Percentiles rank a stretch among this genome's conserved stretches.
Conservation (phyloP, 2,797 vertebrate genomes). For the Strix occidentalis region DNA sequence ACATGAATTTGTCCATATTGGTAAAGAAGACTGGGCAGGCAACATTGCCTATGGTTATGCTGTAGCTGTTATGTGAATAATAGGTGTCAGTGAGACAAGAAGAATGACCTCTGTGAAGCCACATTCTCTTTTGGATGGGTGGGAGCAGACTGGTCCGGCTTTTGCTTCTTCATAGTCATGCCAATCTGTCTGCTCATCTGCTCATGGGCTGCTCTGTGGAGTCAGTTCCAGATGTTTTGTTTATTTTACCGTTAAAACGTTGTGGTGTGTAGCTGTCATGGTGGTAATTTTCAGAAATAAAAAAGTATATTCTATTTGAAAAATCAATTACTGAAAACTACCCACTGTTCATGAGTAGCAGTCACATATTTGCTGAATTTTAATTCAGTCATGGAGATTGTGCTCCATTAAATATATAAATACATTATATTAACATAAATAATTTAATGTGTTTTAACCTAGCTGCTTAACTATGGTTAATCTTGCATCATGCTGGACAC, state of each 20-base stretch:
- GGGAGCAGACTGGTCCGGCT: background rate
- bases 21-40: background rate
- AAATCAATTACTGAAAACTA: background rate
- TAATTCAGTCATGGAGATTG: background rate
- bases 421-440: background rate
- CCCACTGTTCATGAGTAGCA: background rate
- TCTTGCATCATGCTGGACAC: background rate
- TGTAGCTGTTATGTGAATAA: background rate
- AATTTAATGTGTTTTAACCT: background rate
- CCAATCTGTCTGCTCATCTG: conserved; percentile 19
- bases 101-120: background rate
- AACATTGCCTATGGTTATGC: background rate
- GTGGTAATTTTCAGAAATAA: background rate
- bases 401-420: background rate
- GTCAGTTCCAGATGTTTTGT: conserved; percentile 32
- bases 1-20: background rate
- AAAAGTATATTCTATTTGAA: background rate
- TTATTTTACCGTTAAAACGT: background rate
- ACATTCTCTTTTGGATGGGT: background rate
- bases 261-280: background rate
- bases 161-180: background rate
- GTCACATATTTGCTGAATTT: background rate
- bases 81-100: background rate
- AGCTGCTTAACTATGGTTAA: background rate
- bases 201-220: background rate